Evolutionary conservation across 2,113 vertebrate genomes (phyloP).

Genomic region (Oncorhynchus kisutch): DNA sequence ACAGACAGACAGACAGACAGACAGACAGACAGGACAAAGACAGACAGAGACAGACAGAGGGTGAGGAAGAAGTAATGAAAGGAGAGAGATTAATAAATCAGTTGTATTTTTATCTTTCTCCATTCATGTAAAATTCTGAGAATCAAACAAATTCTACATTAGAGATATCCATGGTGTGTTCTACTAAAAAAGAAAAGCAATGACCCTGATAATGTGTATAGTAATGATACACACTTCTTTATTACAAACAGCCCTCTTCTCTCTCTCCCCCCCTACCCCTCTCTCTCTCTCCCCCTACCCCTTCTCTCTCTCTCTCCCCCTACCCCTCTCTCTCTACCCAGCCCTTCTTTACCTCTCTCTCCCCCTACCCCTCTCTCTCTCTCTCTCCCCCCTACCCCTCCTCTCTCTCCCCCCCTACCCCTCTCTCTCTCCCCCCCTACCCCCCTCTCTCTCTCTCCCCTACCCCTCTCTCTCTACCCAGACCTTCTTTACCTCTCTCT

Average conservation of each 20-base stretch:
- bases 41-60: neutral
- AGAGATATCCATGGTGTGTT: neutral
- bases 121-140: neutral
- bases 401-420: too few species aligned
- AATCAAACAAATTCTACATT: neutral
- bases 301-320: too few species aligned
- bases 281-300: too few species aligned
- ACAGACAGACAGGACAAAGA: neutral
- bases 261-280: rapidly evolving
- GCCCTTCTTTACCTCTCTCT: too few species aligned
- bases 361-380: too few species aligned
- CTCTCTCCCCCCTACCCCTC: too few species aligned
- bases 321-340: too few species aligned
- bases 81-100: too few species aligned
- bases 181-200: neutral
- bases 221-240: neutral
- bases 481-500: too few species aligned
- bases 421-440: too few species aligned
- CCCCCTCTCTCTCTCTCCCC: rapidly evolving
- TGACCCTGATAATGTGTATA: neutral
- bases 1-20: neutral
- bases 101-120: neutral
- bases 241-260: too few species aligned
- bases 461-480: too few species aligned
- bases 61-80: neutral